A percentile compares a stretch with the other conserved stretches of the same genome.
phyloP scores from a whole-genome alignment of 1,140 invertebrate species.

The Planococcus citri region DNA sequence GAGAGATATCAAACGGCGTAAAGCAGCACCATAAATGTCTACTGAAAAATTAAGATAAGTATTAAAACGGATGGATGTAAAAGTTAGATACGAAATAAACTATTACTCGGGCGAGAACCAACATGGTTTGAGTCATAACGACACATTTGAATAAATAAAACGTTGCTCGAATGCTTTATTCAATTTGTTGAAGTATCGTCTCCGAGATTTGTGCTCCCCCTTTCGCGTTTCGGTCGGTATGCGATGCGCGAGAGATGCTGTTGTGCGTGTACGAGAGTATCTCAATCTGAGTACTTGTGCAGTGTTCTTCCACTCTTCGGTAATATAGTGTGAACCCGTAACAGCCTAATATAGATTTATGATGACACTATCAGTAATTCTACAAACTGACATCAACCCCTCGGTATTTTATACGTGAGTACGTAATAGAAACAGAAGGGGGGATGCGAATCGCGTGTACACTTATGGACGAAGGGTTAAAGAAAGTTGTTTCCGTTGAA shows the following conservation, averaged over 20 bases:
- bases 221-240: no score
- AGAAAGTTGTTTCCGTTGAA: not conserved
- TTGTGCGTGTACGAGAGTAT: no score
- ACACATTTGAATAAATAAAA: constrained; percentile 8
- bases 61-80: constrained; percentile 3
- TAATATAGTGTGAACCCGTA: constrained; percentile 2
- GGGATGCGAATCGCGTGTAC: no score
- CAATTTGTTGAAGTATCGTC: constrained; percentile 6
- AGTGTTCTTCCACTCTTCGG: no score
- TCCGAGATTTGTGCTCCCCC: not conserved
- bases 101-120: not conserved
- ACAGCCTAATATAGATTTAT: constrained; percentile 7
- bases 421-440: no score
- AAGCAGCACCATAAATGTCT: not conserved
- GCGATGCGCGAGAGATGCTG: no score
- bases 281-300: no score
- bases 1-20: no score
- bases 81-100: constrained; percentile 7
- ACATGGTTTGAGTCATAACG: constrained; percentile 1
- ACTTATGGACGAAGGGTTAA: not conserved
- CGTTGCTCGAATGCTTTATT: not conserved
- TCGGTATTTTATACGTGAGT: not conserved
- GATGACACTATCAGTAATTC: constrained; percentile 2
- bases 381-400: not conserved
- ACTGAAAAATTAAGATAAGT: constrained; percentile 8